Conservation (phyloP, 1,140 invertebrate species). For the Druon quercuslanigerum region DNA sequence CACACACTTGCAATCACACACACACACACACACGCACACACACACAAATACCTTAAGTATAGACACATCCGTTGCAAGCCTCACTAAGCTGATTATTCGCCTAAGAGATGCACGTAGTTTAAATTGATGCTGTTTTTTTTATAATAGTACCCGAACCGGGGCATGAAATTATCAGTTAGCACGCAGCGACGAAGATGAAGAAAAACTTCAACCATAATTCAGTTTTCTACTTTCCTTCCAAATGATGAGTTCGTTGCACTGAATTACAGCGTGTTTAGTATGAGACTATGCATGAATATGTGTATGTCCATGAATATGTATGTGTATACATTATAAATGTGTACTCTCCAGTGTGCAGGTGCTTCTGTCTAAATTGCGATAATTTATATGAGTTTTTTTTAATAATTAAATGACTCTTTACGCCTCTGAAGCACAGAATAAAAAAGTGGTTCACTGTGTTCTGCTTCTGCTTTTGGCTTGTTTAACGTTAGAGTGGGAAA, state of each 20-base stretch:
- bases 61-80: conserved; percentile 63
- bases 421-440: no score
- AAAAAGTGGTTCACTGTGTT: no score
- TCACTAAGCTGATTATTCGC: conserved; percentile 73
- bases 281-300: no score
- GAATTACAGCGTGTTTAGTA: not conserved
- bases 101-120: conserved; percentile 72
- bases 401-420: no score
- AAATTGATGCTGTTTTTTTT: conserved; percentile 67
- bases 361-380: no score
- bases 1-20: no score
- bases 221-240: conserved; percentile 4
- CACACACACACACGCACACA: conserved; percentile 44
- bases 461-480: no score
- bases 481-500: no score
- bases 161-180: conserved; percentile 32
- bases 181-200: not conserved
- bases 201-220: conserved; percentile 13
- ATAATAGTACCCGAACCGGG: conserved; percentile 37
- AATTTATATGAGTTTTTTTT: no score
- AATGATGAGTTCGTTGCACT: conserved; percentile 29
- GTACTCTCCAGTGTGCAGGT: no score
- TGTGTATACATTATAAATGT: no score
- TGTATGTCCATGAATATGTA: no score
- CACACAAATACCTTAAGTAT: conserved; percentile 45